Percentiles rank a stretch among this genome's conserved stretches.
Conservation (phyloP, 1,140 invertebrate species). For the Pseudomyrmex sp. region DNA sequence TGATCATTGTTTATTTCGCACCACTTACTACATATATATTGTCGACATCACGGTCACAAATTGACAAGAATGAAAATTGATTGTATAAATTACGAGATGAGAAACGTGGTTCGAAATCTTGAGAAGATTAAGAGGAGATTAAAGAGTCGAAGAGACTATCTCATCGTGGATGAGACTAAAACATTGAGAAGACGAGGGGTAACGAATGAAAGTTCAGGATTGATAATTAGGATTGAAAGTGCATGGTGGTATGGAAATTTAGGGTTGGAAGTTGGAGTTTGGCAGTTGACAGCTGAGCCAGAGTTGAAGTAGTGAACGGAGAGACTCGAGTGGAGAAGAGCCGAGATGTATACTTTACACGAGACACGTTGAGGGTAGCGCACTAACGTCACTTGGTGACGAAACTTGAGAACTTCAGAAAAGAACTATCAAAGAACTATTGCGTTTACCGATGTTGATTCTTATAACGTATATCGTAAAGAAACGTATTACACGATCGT, state of each 20-base stretch:
- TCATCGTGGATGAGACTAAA: slow-evolving; percentile 11
- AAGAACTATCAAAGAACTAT: not conserved
- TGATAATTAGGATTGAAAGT: slow-evolving; percentile 18
- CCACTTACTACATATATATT: not conserved
- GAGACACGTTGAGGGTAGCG: not conserved
- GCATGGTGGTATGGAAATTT: slow-evolving; percentile 25
- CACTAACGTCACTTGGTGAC: not conserved
- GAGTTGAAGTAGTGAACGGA: not conserved
- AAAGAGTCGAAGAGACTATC: not conserved
- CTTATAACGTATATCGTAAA: not conserved
- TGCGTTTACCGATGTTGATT: not conserved
- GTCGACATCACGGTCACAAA: not conserved
- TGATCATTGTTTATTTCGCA: slow-evolving; percentile 9
- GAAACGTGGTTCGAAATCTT: not conserved
- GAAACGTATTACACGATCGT: not conserved
- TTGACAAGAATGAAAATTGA: not conserved
- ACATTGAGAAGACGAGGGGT: slow-evolving; percentile 21
- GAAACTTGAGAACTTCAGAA: slow-evolving; percentile 7
- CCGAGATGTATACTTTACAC: not conserved
- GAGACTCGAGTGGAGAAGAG: not conserved
- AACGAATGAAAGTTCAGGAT: slow-evolving; percentile 25
- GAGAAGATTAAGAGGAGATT: too few species aligned
- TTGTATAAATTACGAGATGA: not conserved
- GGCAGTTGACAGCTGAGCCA: slow-evolving; percentile 15
- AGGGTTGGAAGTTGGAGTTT: slow-evolving; percentile 9